These are phyloP conservation scores for Spodoptera picta DNA, from an alignment of 2,888 invertebrate genomes.

Conservation along the genomic window DNA sequence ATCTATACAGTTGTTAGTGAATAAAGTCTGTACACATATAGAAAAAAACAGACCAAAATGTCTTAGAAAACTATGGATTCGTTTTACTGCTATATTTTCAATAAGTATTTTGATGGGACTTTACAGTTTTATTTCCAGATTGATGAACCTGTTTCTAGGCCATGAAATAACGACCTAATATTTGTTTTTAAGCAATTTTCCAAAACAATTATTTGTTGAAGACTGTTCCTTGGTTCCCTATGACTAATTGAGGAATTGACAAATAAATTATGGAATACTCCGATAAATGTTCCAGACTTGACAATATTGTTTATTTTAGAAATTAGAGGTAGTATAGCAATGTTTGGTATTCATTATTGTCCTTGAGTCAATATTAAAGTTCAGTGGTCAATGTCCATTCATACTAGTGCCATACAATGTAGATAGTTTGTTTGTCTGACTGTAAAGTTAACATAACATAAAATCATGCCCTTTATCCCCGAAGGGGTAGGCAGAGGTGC, in stretches of 20 bases:
- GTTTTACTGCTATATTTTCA: too few relatives aligned
- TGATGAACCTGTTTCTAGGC: constrained; percentile 11
- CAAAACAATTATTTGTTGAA: constrained; percentile 28
- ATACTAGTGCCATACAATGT: too few relatives aligned
- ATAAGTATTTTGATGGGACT: too few relatives aligned
- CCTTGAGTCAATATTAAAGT: constrained; percentile 12
- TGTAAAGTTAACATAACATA: too few relatives aligned
- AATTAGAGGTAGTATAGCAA: constrained; percentile 37
- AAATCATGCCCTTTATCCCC: too few relatives aligned
- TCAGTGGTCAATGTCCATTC: constrained; percentile 3
- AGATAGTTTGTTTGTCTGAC: too few relatives aligned
- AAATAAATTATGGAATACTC: constrained; percentile 38
- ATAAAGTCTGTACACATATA: too few relatives aligned
- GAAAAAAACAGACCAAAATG: too few relatives aligned
- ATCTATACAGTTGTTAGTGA: too few relatives aligned
- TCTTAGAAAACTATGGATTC: too few relatives aligned
- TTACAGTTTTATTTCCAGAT: too few relatives aligned
- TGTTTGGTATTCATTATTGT: not conserved
- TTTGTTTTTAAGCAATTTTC: constrained; percentile 39
- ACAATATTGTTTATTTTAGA: constrained; percentile 17
- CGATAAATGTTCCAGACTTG: constrained; percentile 40
- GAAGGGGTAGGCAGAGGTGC: too few relatives aligned
- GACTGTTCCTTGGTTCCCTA: not conserved
- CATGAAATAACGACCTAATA: constrained; percentile 18
- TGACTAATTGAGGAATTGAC: constrained; percentile 16